Evolutionary conservation across 2,113 vertebrate species (phyloP).

Genomic region (Bothrops jararaca): DNA sequence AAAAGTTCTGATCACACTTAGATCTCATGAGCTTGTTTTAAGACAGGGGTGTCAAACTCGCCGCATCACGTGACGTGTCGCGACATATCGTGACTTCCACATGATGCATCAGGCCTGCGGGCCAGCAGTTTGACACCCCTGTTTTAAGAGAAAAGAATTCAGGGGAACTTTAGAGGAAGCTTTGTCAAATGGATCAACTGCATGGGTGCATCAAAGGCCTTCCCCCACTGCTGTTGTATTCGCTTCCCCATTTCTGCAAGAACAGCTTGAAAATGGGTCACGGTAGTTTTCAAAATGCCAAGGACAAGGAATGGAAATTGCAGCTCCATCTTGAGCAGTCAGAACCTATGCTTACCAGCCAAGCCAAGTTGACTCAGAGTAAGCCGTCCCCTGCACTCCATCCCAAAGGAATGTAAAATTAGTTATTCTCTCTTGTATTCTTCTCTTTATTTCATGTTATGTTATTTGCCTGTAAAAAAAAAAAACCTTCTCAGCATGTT

Average conservation of each 20-base stretch:
- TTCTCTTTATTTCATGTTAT: neutral
- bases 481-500: neutral
- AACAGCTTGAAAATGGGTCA: neutral
- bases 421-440: neutral
- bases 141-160: neutral
- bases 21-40: neutral
- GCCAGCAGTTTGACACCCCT: neutral
- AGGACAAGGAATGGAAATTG: neutral
- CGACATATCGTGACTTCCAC: rapidly evolving
- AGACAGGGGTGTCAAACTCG: neutral
- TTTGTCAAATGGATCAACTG: neutral
- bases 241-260: neutral
- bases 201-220: neutral
- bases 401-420: neutral
- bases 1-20: neutral
- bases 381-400: neutral
- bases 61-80: rapidly evolving
- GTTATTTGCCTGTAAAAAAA: neutral
- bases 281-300: neutral
- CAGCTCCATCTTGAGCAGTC: neutral
- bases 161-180: neutral
- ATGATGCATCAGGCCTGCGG: rapidly evolving
- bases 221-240: neutral
- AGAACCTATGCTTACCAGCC: neutral
- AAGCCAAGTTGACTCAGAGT: neutral